A percentile compares a stretch with the other conserved stretches of the same genome.
phyloP scores from a whole-genome alignment of 2,888 invertebrate species.

The Nyleta sp. region DNA sequence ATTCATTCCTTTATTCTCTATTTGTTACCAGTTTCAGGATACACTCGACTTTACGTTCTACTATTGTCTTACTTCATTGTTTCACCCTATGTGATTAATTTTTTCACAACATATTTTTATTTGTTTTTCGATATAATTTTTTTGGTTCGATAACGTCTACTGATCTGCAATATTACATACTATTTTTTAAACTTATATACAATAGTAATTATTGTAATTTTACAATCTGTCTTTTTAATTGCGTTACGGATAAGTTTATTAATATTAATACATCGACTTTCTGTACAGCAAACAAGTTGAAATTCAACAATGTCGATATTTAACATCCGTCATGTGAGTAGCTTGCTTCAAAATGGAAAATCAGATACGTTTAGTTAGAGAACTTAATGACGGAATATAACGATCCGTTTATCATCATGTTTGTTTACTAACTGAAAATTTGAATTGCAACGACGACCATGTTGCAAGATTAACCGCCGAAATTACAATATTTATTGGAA shows the following conservation, averaged over 20 bases:
- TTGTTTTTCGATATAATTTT: no score
- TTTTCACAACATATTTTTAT: no score
- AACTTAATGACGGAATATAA: conserved; percentile 39
- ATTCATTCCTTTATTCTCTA: no score
- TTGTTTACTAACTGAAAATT: conserved; percentile 36
- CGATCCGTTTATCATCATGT: conserved; percentile 46
- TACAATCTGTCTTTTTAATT: background rate
- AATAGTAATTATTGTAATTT: conserved; percentile 6
- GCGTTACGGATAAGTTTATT: conserved; percentile 23
- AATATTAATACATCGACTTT: conserved; percentile 37
- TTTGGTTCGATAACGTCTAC: no score
- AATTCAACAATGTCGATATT: conserved; percentile 46
- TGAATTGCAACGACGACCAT: conserved; percentile 4
- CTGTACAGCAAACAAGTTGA: conserved; percentile 32
- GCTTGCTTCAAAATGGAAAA: conserved; percentile 52
- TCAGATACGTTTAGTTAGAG: conserved; percentile 49
- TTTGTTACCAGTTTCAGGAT: no score
- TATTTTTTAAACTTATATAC: no score
- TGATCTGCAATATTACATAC: no score
- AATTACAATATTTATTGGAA: conserved; percentile 5
- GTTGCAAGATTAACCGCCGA: conserved; percentile 11
- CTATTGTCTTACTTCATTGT: no score
- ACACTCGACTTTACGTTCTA: no score
- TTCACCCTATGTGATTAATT: no score
- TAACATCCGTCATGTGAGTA: conserved; percentile 49